Percentiles rank a stretch among this genome's conserved stretches.
Conservation (phyloP, 2,888 invertebrate species). For the Rhyacophila evoluta region DNA sequence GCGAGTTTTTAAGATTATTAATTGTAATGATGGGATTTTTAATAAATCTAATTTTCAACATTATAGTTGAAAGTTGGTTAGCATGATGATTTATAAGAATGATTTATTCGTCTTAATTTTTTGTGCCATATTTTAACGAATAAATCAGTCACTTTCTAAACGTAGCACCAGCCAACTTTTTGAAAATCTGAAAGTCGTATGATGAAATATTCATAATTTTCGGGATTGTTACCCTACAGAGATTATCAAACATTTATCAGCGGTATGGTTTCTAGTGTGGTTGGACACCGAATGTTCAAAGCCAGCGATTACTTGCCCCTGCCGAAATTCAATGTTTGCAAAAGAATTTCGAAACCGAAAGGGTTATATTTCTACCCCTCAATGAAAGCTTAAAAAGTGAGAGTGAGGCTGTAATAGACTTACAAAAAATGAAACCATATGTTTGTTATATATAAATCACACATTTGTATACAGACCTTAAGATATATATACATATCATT, state of each 20-base stretch:
- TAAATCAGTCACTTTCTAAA: background rate
- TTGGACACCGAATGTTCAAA: background rate
- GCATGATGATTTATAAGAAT: no score
- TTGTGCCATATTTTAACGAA: no score
- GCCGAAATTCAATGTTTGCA: background rate
- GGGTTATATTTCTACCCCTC: background rate
- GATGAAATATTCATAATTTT: background rate
- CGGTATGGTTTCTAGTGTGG: background rate
- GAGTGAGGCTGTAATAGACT: background rate
- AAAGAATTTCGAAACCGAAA: background rate
- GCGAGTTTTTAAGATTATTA: no score
- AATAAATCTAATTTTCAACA: no score
- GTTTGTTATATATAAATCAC: no score
- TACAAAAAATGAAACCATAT: no score
- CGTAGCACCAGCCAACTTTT: background rate
- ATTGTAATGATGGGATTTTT: no score
- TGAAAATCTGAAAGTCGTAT: background rate
- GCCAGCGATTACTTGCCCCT: background rate
- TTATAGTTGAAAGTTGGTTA: no score
- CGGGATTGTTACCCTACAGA: background rate
- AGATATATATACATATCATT: no score
- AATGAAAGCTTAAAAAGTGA: background rate
- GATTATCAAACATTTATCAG: conserved; percentile 22
- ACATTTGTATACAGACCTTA: no score
- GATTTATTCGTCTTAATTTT: no score